Percentiles rank a stretch among this genome's conserved stretches.
Evolutionary conservation across 2,113 vertebrate genomes (phyloP).

Genomic region (Thermophis baileyi): DNA sequence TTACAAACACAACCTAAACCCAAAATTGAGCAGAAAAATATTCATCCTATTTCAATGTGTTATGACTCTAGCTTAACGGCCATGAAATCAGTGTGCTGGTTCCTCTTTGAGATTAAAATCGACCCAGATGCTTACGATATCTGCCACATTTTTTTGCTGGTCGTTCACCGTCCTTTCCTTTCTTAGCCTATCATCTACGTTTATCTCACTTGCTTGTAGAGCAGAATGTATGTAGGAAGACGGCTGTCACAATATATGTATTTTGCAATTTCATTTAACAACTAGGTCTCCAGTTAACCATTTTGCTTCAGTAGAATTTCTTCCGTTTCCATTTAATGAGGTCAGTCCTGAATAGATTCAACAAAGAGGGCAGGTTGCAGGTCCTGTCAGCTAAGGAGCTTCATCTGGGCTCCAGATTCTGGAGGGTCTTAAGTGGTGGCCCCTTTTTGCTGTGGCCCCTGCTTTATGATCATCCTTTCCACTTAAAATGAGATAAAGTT

Average conservation of each 20-base stretch:
- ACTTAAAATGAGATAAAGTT: neutral
- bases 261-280: neutral
- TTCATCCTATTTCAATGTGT: neutral
- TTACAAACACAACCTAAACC: neutral
- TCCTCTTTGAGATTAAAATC: neutral
- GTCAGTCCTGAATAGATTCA: neutral
- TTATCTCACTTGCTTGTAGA: neutral
- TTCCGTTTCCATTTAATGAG: neutral
- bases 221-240: neutral
- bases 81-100: neutral
- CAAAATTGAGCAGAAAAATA: neutral
- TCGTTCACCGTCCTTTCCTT: neutral
- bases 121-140: neutral
- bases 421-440: neutral
- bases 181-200: neutral
- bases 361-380: neutral
- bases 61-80: neutral
- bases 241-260: neutral
- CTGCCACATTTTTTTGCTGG: neutral
- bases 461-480: neutral
- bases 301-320: neutral
- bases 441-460: neutral
- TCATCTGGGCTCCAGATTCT: neutral
- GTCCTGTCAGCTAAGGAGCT: neutral
- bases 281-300: neutral